Evolutionary conservation across 2,797 vertebrate species (phyloP), one percentile per base, ranked within the genome.

Genomic region (Zenarchopterus dispar): DNA sequence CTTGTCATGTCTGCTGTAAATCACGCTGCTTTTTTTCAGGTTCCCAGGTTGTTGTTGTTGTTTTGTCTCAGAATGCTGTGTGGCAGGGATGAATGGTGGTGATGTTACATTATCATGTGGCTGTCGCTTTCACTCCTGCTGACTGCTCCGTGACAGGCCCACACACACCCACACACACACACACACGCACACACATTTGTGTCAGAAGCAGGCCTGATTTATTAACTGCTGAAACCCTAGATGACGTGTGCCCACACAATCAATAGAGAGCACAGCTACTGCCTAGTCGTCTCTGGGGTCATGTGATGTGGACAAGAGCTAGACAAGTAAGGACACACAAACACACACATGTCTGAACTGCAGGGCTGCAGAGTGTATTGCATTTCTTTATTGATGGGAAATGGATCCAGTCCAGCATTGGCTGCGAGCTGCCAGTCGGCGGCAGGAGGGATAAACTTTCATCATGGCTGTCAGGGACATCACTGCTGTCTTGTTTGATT

Each of bases 381-480:
- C 86, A 88, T 95, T 95, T 94, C 94, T 87, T 89, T 80, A 92
- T 93, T 93, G 94, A 94, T 91, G 91, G 86, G 92, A 94, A 94
- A 94, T 94, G 93, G 93, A 93, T 92, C 79, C 43, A 90, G 91
- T 91, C 91, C 90, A 91, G 83, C 43, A 66, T 84, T 82, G 74
- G 85, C 94, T 93, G 92, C 88, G 73, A 91, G 92, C 95, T 96
- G 95, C 95, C 95, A 95, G 94, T 89, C 94, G 93, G 91, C 93
- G 93, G 90, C 87, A 89, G 86, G 86, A 76, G 79, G 89, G 86
- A 91, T 94, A 93, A 95, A 95, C 94, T 94, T 96, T 95, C 94
- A 96, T 96, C 95, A 95, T 92, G 93, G 91, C 94, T 97, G 96
- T 97, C 95, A 96, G 95, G 94, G 93, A 95, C 95, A 95, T 97